These are phyloP conservation scores for Semotilus atromaculatus DNA, from an alignment of 2,797 vertebrate species.

Conservation along the genomic window DNA sequence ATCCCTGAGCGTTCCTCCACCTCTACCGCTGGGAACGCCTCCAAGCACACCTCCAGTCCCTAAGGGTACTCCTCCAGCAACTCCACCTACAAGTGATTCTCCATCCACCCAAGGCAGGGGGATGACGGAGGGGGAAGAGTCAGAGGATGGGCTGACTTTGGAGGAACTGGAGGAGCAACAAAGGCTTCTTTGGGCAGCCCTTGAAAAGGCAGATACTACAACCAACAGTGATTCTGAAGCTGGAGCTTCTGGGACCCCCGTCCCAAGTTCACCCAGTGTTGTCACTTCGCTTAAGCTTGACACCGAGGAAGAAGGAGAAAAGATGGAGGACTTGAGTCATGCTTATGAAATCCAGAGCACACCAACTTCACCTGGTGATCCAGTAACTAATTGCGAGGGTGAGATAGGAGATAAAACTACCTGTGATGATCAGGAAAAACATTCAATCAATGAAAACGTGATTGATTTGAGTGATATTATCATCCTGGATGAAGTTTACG, in stretches of 20 bases:
- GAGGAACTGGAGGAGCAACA: constrained; percentile 98
- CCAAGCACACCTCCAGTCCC: constrained; percentile 85
- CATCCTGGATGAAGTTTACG: constrained; percentile 54
- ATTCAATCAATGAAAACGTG: constrained; percentile 7
- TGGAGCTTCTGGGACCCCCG: constrained; percentile 79
- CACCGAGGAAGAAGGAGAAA: constrained; percentile 66
- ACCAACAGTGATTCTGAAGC: constrained; percentile 87
- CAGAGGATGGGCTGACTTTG: constrained; percentile 87
- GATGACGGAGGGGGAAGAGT: constrained; percentile 69
- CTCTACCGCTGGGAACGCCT: constrained; percentile 87
- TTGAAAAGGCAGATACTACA: constrained; percentile 87
- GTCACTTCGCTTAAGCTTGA: constrained; percentile 81
- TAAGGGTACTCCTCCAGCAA: constrained; percentile 82
- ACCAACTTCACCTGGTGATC: constrained; percentile 26
- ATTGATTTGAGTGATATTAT: constrained; percentile 44
- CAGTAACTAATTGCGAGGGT: constrained; percentile 43
- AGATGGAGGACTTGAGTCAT: constrained; percentile 51
- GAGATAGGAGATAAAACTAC: neutral
- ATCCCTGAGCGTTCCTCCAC: constrained; percentile 81
- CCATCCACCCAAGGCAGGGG: constrained; percentile 68
- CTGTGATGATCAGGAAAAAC: neutral
- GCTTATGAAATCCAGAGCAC: constrained; percentile 55
- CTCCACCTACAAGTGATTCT: constrained; percentile 74
- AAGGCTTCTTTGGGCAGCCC: constrained; percentile 90
- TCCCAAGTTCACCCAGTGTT: constrained; percentile 80